Conservation (phyloP, 2,797 vertebrate genomes). For the Bufotes viridis region DNA sequence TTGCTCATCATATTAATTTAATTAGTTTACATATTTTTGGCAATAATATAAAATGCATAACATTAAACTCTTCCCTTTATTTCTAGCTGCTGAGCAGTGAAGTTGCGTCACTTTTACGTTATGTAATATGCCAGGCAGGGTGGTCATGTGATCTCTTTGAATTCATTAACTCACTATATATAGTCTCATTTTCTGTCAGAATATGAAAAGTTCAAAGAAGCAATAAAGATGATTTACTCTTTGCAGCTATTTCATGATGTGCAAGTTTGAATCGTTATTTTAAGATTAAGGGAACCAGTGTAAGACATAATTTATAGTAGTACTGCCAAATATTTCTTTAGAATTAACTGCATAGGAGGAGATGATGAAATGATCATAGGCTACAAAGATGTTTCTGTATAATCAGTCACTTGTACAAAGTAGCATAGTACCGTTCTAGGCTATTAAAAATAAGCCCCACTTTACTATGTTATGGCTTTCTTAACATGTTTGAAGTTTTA, state of each 20-base stretch:
- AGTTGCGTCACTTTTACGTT: conserved; percentile 9
- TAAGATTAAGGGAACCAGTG: neutral
- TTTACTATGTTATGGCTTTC: neutral
- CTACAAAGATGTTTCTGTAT: neutral
- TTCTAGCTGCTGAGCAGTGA: conserved; percentile 16
- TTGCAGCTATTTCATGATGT: conserved; percentile 7
- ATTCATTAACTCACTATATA: neutral
- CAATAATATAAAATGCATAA: conserved; percentile 41
- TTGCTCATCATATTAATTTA: conserved; percentile 30
- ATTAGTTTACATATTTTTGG: conserved; percentile 21
- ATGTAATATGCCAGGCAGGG: neutral
- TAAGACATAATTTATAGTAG: neutral
- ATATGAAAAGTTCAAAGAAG: conserved; percentile 21
- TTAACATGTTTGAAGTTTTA: neutral
- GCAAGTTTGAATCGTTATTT: conserved; percentile 5
- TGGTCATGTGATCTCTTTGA: neutral
- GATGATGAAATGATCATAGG: neutral
- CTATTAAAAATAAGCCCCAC: neutral
- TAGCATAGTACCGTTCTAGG: neutral
- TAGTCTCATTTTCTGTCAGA: neutral
- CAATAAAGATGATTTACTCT: conserved; percentile 42
- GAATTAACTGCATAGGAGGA: neutral
- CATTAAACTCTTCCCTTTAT: neutral
- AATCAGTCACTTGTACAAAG: neutral
- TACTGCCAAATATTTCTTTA: neutral